Conservation (phyloP, 1,140 invertebrate genomes). For the Drosophila miranda region DNA sequence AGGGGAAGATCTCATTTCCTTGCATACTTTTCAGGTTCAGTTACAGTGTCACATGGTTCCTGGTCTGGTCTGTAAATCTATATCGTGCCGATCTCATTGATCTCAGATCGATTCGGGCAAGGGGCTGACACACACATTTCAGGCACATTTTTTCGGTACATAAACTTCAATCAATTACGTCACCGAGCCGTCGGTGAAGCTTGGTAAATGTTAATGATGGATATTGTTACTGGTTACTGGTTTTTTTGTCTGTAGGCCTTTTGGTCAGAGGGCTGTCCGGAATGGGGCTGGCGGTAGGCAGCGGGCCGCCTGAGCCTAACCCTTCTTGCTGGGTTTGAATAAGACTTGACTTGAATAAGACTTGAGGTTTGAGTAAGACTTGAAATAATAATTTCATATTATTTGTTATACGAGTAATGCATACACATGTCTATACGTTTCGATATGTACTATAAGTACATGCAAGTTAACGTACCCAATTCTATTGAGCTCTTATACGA, state of each 20-base stretch:
- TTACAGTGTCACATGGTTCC: slow-evolving; percentile 43
- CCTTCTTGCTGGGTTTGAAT: too few relatives aligned
- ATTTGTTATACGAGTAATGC: too few relatives aligned
- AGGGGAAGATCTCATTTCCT: slow-evolving; percentile 2
- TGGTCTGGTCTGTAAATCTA: not conserved
- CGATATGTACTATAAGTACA: too few relatives aligned
- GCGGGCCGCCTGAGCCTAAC: too few relatives aligned
- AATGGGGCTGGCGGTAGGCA: too few relatives aligned
- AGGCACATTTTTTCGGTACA: slow-evolving; percentile 14
- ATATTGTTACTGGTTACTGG: slow-evolving; percentile 27
- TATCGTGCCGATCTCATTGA: not conserved
- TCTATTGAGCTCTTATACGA: too few relatives aligned
- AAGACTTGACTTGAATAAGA: too few relatives aligned
- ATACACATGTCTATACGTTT: too few relatives aligned
- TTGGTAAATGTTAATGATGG: slow-evolving; percentile 43
- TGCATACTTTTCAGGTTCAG: slow-evolving; percentile 62
- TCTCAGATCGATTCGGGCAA: slow-evolving; percentile 22
- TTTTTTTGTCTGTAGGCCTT: slow-evolving; percentile 7
- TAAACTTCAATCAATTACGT: slow-evolving; percentile 51
- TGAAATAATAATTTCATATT: too few relatives aligned
- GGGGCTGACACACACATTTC: slow-evolving; percentile 19
- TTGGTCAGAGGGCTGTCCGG: too few relatives aligned
- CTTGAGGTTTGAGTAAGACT: too few relatives aligned
- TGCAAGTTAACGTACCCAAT: too few relatives aligned
- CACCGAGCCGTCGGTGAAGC: slow-evolving; percentile 26